Evolutionary conservation across 2,888 invertebrate species (phyloP), one percentile per base, ranked within the genome.

Genomic region (Hyposoter dolosus): DNA sequence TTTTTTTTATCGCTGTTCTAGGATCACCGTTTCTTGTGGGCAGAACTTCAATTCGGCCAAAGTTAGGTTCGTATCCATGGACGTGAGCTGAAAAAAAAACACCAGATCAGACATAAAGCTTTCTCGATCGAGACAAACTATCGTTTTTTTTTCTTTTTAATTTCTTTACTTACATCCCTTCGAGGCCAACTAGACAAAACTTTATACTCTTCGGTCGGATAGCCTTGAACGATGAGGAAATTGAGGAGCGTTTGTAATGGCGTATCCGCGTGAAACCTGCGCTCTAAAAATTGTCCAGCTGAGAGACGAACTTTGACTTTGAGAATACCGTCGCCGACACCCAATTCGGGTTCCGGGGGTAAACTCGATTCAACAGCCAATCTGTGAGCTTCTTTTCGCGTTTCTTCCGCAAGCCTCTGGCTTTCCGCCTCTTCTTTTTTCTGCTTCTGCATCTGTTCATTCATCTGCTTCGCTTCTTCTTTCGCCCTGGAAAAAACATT

Each of bases 141-240:
- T 12, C 15, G 3, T 60, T 28, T 60, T 60, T 60, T 60, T 28
- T 60, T 60, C 15, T 60, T n/a, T 3, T 1, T 28, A 28, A 28
- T 53, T 60, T 28, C n/a, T 53, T 45, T 90, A 97, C 98, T 97
- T 95, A 99, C 98, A 96, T 99, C 99, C 96, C 97, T 96, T 93
- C 98, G 96, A 93, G 99, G 99, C 97, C 98, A 99, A 94, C 98
- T 98, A 91, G 97, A 97, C 91, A 99, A 97, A 85, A 99, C 96
- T 96, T 99, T 99, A 94, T 96, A 99, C 93, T 97, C 97, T 90
- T 97, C 97, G 90, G 96, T 96, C 88, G 98, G 97, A 95, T 96
- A 99, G 84, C 99, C 99, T 95, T 98, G 96, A 68, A 98, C 98
- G 82, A 97, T 96, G 88, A 99, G 96, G 95, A 96, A 99, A 95